Evolutionary conservation across 1,140 invertebrate genomes (phyloP).

Genomic region (Zaprionus lachaisei): DNA sequence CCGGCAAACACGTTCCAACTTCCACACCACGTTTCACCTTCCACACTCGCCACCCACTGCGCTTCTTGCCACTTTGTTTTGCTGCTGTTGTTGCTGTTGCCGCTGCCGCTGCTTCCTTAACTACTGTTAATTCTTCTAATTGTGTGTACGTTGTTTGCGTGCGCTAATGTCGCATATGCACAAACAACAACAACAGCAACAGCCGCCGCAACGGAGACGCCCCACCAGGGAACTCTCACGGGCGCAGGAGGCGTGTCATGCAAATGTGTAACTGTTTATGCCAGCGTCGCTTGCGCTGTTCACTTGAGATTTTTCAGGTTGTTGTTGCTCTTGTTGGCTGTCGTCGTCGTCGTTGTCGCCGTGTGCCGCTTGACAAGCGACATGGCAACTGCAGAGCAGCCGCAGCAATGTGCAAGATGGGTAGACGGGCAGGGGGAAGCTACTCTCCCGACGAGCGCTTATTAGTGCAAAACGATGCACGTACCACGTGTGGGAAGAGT

Average conservation of each 20-base stretch:
- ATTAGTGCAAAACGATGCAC: constrained; percentile 74
- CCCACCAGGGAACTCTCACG: constrained; percentile 13
- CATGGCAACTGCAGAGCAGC: constrained; percentile 35
- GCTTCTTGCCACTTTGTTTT: constrained; percentile 58
- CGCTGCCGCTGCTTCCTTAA: constrained; percentile 67
- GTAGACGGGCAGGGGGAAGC: constrained; percentile 1
- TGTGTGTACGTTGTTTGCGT: constrained; percentile 81
- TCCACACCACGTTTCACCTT: constrained; percentile 6
- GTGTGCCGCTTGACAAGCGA: constrained; percentile 59
- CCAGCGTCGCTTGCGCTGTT: constrained; percentile 40
- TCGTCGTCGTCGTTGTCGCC: constrained; percentile 12
- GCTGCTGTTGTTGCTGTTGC: constrained; percentile 21
- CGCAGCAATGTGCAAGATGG: not conserved
- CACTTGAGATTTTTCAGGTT: constrained; percentile 60
- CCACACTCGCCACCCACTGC: constrained; percentile 30
- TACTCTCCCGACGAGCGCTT: constrained; percentile 50
- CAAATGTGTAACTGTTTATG: constrained; percentile 76
- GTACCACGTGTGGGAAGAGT: constrained; percentile 25
- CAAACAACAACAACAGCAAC: constrained; percentile 46
- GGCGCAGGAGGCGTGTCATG: constrained; percentile 48
- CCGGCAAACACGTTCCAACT: constrained; percentile 17
- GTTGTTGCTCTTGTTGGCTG: constrained; percentile 13
- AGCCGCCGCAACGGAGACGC: constrained; percentile 10
- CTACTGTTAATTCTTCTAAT: constrained; percentile 82
- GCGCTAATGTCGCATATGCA: constrained; percentile 80